phyloP scores from a whole-genome alignment of 92 coral and sea anemone species.

The Palythoa grandiflora region DNA sequence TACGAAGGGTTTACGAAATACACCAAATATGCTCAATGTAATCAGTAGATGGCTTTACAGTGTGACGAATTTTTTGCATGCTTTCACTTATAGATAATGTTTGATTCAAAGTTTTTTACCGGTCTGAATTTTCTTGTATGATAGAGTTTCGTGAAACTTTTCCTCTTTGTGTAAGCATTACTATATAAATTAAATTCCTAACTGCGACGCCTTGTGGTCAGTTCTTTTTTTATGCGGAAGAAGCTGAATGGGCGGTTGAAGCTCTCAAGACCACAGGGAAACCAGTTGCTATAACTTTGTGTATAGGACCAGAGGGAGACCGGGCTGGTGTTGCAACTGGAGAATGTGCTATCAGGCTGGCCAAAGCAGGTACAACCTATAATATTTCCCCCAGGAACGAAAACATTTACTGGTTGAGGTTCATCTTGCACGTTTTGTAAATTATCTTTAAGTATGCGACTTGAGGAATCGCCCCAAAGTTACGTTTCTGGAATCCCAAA shows the following conservation, averaged over 20 bases:
- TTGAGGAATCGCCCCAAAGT: too few relatives aligned
- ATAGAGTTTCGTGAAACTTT: too few relatives aligned
- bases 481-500: too few relatives aligned
- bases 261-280: conserved; percentile 74
- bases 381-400: background rate
- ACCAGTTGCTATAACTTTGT: conserved; percentile 72
- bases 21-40: too few relatives aligned
- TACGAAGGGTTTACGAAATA: too few relatives aligned
- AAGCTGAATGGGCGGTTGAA: conserved; percentile 81
- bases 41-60: too few relatives aligned
- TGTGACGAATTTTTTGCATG: too few relatives aligned
- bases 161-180: background rate
- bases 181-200: background rate
- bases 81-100: too few relatives aligned
- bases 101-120: too few relatives aligned
- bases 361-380: conserved; percentile 70
- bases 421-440: too few relatives aligned
- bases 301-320: conserved; percentile 68
- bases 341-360: conserved; percentile 83
- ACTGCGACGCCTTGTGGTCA: background rate
- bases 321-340: conserved; percentile 67
- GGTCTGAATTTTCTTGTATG: too few relatives aligned
- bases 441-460: too few relatives aligned
- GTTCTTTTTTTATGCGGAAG: conserved; percentile 72
- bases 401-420: background rate